phyloP scores from a whole-genome alignment of 1,140 invertebrate genomes.

The Uloborus diversus region DNA sequence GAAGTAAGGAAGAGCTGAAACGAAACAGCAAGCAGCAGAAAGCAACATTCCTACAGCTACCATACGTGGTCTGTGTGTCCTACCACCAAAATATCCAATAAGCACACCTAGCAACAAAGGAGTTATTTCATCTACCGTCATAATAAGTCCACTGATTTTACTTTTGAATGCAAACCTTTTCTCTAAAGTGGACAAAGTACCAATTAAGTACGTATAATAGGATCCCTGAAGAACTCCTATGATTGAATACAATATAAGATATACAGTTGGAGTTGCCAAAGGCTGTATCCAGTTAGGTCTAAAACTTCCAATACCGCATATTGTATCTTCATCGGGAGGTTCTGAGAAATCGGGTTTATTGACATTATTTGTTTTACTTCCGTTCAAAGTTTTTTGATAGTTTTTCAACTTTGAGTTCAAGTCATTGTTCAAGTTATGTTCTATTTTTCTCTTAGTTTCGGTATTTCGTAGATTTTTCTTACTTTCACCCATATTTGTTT shows the following conservation, averaged over 20 bases:
- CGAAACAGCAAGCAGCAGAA: conserved; percentile 74
- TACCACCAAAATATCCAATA: conserved; percentile 74
- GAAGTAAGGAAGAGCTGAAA: conserved; percentile 74
- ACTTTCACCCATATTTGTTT: no score
- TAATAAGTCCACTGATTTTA: conserved; percentile 73
- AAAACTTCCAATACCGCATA: conserved; percentile 36
- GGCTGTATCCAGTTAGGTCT: conserved; percentile 69
- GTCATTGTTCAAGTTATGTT: no score
- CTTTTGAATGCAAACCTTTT: conserved; percentile 83
- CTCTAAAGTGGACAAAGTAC: conserved; percentile 80
- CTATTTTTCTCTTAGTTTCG: no score
- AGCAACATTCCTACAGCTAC: conserved; percentile 75
- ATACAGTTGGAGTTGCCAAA: conserved; percentile 79
- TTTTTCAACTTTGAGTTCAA: no score
- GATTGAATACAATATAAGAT: conserved; percentile 77
- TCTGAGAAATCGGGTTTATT: no score
- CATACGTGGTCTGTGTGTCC: conserved; percentile 76
- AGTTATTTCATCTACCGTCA: conserved; percentile 59
- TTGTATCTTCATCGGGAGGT: conserved; percentile 9
- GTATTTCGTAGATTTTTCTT: no score
- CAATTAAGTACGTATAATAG: conserved; percentile 79
- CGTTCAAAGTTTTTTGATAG: conserved; percentile 2
- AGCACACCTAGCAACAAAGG: conserved; percentile 59
- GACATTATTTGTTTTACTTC: conserved; percentile 17
- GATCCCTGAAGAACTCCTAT: conserved; percentile 79